A percentile compares a stretch with the other conserved stretches of the same genome.
Conservation (phyloP, 2,797 vertebrate genomes). For the Spinibarbus caldwelli region DNA sequence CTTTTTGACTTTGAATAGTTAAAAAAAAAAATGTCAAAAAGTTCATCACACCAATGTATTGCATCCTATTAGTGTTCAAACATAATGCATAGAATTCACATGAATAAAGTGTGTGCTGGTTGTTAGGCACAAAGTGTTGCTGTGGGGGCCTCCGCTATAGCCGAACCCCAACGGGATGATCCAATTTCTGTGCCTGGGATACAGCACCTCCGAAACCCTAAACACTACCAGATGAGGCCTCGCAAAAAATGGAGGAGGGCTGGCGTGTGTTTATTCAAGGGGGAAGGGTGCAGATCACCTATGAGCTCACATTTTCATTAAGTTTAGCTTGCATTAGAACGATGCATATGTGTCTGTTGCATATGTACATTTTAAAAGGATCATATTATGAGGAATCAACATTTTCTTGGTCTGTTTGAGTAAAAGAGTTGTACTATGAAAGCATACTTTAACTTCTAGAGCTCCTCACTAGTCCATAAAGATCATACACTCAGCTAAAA, state of each 20-base stretch:
- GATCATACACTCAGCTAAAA: not conserved
- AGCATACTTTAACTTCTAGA: not conserved
- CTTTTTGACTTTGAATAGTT: not conserved
- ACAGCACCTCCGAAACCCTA: slow-evolving; percentile 68
- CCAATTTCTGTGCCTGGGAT: slow-evolving; percentile 61
- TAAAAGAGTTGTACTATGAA: not conserved
- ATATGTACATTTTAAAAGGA: not conserved
- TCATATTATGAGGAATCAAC: not conserved
- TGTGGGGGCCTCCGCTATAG: slow-evolving; percentile 52
- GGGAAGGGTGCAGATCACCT: slow-evolving; percentile 61
- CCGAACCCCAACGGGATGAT: slow-evolving; percentile 64
- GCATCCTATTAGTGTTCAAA: not conserved
- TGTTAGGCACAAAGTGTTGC: slow-evolving; percentile 42
- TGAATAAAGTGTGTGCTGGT: slow-evolving; percentile 27
- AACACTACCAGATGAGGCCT: slow-evolving; percentile 72
- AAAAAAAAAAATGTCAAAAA: not conserved
- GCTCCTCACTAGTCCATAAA: not conserved
- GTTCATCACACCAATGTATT: not conserved
- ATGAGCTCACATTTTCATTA: slow-evolving; percentile 57
- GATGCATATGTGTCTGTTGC: not conserved
- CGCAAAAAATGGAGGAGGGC: slow-evolving; percentile 52
- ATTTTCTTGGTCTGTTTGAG: not conserved
- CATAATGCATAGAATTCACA: not conserved
- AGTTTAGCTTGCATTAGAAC: slow-evolving; percentile 39
- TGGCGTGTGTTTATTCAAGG: slow-evolving; percentile 44